Base-by-base conservation (phyloP, 2,113 vertebrate genomes). In the Grallaria varia region DNA sequence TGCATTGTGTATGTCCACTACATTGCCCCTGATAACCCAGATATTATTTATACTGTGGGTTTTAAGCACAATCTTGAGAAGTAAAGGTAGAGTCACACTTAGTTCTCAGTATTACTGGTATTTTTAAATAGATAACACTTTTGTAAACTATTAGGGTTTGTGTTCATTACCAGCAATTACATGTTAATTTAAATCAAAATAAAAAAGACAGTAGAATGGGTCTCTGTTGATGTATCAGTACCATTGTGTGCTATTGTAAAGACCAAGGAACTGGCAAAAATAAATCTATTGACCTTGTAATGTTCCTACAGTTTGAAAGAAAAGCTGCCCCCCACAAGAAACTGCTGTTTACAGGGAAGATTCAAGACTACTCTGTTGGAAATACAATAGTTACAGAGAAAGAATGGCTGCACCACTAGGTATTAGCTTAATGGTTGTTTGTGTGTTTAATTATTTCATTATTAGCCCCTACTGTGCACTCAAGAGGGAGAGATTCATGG, bases 381-480 rank as follows among this genome's bases (percentile, higher is more conserved):
- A 80, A 67, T 39, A 14, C 2, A 67, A 33, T 17, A 80, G 23
- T 77, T 8, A 21, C 10, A 40, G 27, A 66, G 71, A 52, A 88
- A 75, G 45, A 74, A 60, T 45, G 72, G 23, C 58, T 93, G 37
- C 35, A 67, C 2, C 17, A 30, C n/a, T 20, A 58, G 15, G 12
- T 78, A 50, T 86, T 88, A 81, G 28, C 40, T 81, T 93, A 85
- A 68, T 88, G n/a, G 17, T 33, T 67, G 12, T 81, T 81, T 79
- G 31, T 82, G 55, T 60, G 66, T 39, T 68, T 90, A 95, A 88
- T 91, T 88, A 44, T 81, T 90, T 86, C 55, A 55, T 88, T 87
- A 75, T 77, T 85, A 78, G 64, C n/a, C 14, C 37, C 80, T 67
- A 8, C 59, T 74, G 59, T 82, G 69, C 63, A n/a, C 77, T 87